Conservation (phyloP, 2,888 invertebrate genomes). For the Machimus atricapillus region DNA sequence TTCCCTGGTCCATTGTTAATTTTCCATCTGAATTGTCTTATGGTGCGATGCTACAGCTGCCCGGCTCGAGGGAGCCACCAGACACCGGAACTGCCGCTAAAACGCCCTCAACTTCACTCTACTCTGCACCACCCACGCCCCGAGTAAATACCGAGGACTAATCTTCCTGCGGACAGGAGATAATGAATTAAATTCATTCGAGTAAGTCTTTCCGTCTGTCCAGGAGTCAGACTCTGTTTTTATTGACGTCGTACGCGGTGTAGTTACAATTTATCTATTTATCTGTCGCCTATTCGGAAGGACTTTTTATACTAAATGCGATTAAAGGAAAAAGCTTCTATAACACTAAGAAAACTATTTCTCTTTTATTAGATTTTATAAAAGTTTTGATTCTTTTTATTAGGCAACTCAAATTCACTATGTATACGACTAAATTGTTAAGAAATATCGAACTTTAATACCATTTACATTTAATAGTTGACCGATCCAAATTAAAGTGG, state of each 20-base stretch:
- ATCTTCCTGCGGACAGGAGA: background rate
- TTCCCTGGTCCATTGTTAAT: constrained; percentile 4
- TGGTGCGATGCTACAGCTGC: background rate
- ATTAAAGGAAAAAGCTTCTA: background rate
- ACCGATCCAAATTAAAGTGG: too few relatives aligned
- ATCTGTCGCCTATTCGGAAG: background rate
- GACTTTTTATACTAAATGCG: background rate
- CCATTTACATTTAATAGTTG: too few relatives aligned
- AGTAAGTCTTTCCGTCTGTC: background rate
- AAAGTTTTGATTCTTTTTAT: too few relatives aligned
- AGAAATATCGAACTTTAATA: too few relatives aligned
- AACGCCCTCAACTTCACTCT: background rate
- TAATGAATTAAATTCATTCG: constrained; percentile 22
- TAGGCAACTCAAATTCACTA: too few relatives aligned
- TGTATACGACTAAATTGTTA: too few relatives aligned
- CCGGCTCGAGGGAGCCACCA: background rate
- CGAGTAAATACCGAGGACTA: background rate
- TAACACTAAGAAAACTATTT: background rate
- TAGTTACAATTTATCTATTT: background rate
- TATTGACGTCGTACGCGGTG: background rate
- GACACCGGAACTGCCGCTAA: background rate
- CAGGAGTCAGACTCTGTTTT: background rate
- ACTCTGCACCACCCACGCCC: background rate
- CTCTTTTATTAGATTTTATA: too few relatives aligned
- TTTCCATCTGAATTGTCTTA: constrained; percentile 25